Percentiles rank a stretch among this genome's conserved stretches.
These are phyloP conservation scores for Pseudomyrmex pallidus DNA, from an alignment of 1,140 invertebrate genomes.

Conservation along the genomic window DNA sequence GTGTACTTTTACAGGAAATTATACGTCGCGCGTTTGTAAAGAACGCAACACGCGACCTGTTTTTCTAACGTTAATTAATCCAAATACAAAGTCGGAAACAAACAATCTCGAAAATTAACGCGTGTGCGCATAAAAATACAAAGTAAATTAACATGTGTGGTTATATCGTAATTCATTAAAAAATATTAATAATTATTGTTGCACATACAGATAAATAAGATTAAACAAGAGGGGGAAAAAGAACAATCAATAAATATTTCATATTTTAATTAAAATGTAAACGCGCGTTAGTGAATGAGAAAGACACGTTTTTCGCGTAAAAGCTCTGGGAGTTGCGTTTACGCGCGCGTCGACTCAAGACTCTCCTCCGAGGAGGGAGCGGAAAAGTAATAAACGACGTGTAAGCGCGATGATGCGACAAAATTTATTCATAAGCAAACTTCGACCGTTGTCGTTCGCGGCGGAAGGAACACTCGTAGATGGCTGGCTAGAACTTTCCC, in stretches of 20 bases:
- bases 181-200: not conserved
- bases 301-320: not conserved
- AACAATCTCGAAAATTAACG: slow-evolving; percentile 27
- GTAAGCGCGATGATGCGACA: slow-evolving; percentile 70
- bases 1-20: slow-evolving; percentile 45
- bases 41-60: not conserved
- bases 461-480: slow-evolving; percentile 53
- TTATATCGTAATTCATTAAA: too few relatives aligned
- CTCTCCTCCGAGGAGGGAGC: slow-evolving; percentile 10
- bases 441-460: slow-evolving; percentile 59
- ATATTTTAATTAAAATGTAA: too few relatives aligned
- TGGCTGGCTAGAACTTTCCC: slow-evolving; percentile 38
- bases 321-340: not conserved
- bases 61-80: slow-evolving; percentile 29
- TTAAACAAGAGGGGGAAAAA: too few relatives aligned
- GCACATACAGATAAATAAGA: not conserved
- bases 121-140: not conserved
- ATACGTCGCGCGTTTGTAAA: slow-evolving; percentile 22
- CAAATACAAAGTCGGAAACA: slow-evolving; percentile 16
- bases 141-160: too few relatives aligned
- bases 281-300: not conserved
- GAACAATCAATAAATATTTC: too few relatives aligned
- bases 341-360: not conserved
- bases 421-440: slow-evolving; percentile 78
- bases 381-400: slow-evolving; percentile 59